Percentiles rank a stretch among this genome's conserved stretches.
Evolutionary conservation across 2,797 vertebrate genomes (phyloP).

Genomic region (Steatocranus sp.): DNA sequence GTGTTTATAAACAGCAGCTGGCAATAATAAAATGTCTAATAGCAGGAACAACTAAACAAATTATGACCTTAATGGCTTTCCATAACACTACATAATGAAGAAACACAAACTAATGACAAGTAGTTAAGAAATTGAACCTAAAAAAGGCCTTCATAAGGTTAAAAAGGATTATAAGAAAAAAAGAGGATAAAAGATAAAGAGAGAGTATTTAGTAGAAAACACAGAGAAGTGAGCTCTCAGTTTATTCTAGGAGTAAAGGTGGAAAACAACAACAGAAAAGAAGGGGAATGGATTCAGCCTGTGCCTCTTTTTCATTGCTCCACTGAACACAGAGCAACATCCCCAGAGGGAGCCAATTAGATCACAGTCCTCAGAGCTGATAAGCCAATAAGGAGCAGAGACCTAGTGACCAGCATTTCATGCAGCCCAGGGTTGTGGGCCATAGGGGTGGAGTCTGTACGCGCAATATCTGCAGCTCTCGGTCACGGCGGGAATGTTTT

Average conservation of each 20-base stretch:
- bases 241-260: constrained; percentile 21
- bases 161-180: neutral
- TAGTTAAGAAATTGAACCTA: neutral
- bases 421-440: constrained; percentile 67
- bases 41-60: neutral
- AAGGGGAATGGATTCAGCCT: constrained; percentile 38
- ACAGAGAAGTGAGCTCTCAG: neutral
- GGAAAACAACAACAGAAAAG: constrained; percentile 27
- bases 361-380: constrained; percentile 27
- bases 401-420: constrained; percentile 73
- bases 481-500: neutral
- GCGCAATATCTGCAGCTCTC: constrained; percentile 10
- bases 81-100: neutral
- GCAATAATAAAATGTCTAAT: neutral
- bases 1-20: neutral
- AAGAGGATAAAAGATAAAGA: neutral
- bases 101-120: neutral
- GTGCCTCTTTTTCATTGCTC: constrained; percentile 49
- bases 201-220: neutral
- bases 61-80: neutral
- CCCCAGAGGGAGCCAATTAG: constrained; percentile 66
- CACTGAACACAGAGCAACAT: constrained; percentile 59
- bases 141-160: neutral
- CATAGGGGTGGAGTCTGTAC: constrained; percentile 39
- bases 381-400: constrained; percentile 57